Evolutionary conservation across 2,888 invertebrate species (phyloP).

Genomic region (Cremastobaeus sp.): DNA sequence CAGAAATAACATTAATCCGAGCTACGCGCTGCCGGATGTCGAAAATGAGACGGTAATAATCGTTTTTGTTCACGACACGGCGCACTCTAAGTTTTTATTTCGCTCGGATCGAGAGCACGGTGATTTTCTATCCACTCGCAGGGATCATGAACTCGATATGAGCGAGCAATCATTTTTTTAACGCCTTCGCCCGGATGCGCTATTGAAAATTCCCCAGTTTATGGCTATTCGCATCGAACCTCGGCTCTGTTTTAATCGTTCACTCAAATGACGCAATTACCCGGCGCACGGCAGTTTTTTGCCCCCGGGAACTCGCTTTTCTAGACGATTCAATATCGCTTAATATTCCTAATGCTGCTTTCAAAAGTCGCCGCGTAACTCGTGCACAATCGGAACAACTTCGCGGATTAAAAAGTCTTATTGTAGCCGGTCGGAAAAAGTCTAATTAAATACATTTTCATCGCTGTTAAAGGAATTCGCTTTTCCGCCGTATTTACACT

Average conservation of each 20-base stretch:
- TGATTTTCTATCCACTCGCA: slow-evolving; percentile 4
- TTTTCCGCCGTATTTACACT: too few species aligned
- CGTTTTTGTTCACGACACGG: slow-evolving; percentile 47
- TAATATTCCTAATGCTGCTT: too few species aligned
- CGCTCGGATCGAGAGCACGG: slow-evolving; percentile 3
- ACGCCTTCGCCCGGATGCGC: background rate
- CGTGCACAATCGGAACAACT: too few species aligned
- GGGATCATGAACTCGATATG: slow-evolving; percentile 18
- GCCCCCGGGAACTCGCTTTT: too few species aligned
- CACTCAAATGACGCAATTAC: too few species aligned
- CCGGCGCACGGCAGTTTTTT: too few species aligned
- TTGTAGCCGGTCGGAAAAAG: background rate
- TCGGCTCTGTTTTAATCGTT: background rate
- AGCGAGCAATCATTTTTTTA: slow-evolving; percentile 23
- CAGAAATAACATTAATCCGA: slow-evolving; percentile 33
- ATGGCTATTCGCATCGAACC: background rate
- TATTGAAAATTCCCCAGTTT: slow-evolving; percentile 19
- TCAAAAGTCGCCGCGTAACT: too few species aligned
- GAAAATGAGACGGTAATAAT: slow-evolving; percentile 56
- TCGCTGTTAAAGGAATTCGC: too few species aligned
- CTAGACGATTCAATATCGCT: too few species aligned
- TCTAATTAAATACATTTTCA: slow-evolving; percentile 6
- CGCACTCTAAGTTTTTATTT: slow-evolving; percentile 43
- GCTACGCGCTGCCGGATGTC: slow-evolving; percentile 46
- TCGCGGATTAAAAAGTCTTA: too few species aligned